Conservation (phyloP, 1,140 invertebrate species). For the Sycophaga agraensis region DNA sequence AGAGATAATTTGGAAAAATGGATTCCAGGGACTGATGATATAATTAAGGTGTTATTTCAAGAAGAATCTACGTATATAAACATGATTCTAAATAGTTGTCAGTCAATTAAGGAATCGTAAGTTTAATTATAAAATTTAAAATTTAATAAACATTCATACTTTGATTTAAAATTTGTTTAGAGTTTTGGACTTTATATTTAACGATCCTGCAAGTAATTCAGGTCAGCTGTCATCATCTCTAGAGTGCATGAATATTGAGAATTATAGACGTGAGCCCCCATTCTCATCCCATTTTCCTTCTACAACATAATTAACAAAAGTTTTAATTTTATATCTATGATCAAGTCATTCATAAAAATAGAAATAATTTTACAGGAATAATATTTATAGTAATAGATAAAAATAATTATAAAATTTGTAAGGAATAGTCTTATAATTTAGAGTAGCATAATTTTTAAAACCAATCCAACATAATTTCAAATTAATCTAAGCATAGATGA, state of each 20-base stretch:
- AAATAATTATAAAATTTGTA: neutral
- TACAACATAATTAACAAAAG: no score
- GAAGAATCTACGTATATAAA: conserved; percentile 64
- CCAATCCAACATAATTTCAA: neutral
- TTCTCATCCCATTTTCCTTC: conserved; percentile 14
- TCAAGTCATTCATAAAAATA: no score
- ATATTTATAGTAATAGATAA: no score
- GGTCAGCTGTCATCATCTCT: conserved; percentile 38
- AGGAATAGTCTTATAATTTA: neutral
- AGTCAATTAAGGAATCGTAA: conserved; percentile 46
- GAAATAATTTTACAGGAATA: no score
- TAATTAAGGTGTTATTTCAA: conserved; percentile 68
- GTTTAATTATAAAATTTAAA: conserved; percentile 30
- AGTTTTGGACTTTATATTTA: conserved; percentile 34
- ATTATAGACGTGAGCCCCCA: conserved; percentile 47
- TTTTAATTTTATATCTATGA: neutral
- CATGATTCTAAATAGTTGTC: conserved; percentile 43
- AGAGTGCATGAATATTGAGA: conserved; percentile 37
- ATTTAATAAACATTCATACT: conserved; percentile 27
- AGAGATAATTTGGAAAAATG: conserved; percentile 66
- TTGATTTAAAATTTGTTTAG: conserved; percentile 35
- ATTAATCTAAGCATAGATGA: no score
- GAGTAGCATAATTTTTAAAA: no score
- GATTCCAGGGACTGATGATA: conserved; percentile 66
- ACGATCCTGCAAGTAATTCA: conserved; percentile 33